A percentile compares a stretch with the other conserved stretches of the same genome.
These are phyloP conservation scores for Labeo catla DNA, from an alignment of 2,113 vertebrate genomes.

Conservation along the genomic window DNA sequence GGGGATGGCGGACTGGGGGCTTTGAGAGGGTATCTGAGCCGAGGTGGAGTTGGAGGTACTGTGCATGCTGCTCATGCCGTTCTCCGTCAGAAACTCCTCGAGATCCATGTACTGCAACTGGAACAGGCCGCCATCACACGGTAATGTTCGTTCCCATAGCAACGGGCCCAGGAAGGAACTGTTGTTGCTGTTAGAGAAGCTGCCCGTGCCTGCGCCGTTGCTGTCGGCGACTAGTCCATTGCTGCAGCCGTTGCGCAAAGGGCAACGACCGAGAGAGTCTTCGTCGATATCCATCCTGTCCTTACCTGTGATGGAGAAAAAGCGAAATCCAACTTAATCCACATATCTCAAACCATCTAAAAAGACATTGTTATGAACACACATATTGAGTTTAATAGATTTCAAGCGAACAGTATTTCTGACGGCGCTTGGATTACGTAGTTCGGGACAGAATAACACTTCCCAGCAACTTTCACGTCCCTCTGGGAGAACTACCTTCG, in stretches of 20 bases:
- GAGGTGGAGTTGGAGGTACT: slow-evolving; percentile 77
- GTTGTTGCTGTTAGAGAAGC: slow-evolving; percentile 71
- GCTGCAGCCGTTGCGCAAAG: slow-evolving; percentile 66
- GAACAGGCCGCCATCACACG: slow-evolving; percentile 78
- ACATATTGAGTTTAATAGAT: neutral
- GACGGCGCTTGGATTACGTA: neutral
- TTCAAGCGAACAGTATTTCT: slow-evolving; percentile 6
- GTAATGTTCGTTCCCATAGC: slow-evolving; percentile 79
- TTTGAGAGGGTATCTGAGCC: slow-evolving; percentile 79
- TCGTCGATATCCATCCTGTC: slow-evolving; percentile 75
- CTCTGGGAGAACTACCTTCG: slow-evolving; percentile 32
- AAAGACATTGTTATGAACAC: neutral
- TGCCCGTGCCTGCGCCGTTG: slow-evolving; percentile 62
- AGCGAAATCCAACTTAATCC: neutral
- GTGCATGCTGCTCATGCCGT: slow-evolving; percentile 79
- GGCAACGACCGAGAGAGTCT: slow-evolving; percentile 71
- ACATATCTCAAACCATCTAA: neutral
- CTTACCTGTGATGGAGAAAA: slow-evolving; percentile 66
- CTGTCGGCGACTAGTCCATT: slow-evolving; percentile 47
- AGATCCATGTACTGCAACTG: slow-evolving; percentile 86
- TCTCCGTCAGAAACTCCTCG: slow-evolving; percentile 81
- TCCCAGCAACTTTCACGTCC: slow-evolving; percentile 32
- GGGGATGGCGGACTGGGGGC: slow-evolving; percentile 77
- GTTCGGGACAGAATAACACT: slow-evolving; percentile 16
- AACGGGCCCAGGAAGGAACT: slow-evolving; percentile 72